Evolutionary conservation across 2,797 vertebrate genomes (phyloP), one percentile per base, ranked within the genome.

Genomic region (Leuciscus waleckii): DNA sequence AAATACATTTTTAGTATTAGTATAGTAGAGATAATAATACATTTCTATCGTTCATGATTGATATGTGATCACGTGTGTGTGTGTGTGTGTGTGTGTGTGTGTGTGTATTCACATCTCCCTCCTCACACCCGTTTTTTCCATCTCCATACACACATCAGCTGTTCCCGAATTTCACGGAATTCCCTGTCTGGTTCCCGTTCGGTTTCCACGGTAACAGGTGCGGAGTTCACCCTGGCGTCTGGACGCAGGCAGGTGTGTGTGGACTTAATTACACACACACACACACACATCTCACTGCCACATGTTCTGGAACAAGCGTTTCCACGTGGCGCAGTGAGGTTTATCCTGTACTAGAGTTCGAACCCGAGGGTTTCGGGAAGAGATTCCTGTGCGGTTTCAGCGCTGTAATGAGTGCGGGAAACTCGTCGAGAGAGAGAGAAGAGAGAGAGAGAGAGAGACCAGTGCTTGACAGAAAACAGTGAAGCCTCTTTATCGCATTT

Each of bases 171-270:
- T 82, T 78, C 79, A 61, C 70, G 61, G 83, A 87, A 86, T 88
- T 85, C 79, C 86, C 89, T 85, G 68, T 87, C 77, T 88, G 58
- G 54, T 83, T 74, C 79, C 79, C 54, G 63, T 78, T 79, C 61
- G 71, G 87, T 90, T 79, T 89, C 80, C 85, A 83, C 58, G 74
- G 87, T 85, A 89, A 87, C 87, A 90, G 88, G 90, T 89, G 87
- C 41, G 58, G 82, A 80, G 86, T 85, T 85, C 19, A 87, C 80
- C 79, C 65, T 56, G 80, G 43, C 32, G 65, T 86, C 79, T 81
- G 82, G 70, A 85, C 79, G 67, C 79, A 81, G 58, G 87, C 81
- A 87, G 83, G 89, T 87, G 85, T 88, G 82, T 75, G 74, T 84
- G 67, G 82, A 83, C 73, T 83, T 76, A 76, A 83, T 83, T 83